A percentile compares a stretch with the other conserved stretches of the same genome.
Evolutionary conservation across 2,113 vertebrate genomes (phyloP).

Genomic region (Neodon shergylaensis): DNA sequence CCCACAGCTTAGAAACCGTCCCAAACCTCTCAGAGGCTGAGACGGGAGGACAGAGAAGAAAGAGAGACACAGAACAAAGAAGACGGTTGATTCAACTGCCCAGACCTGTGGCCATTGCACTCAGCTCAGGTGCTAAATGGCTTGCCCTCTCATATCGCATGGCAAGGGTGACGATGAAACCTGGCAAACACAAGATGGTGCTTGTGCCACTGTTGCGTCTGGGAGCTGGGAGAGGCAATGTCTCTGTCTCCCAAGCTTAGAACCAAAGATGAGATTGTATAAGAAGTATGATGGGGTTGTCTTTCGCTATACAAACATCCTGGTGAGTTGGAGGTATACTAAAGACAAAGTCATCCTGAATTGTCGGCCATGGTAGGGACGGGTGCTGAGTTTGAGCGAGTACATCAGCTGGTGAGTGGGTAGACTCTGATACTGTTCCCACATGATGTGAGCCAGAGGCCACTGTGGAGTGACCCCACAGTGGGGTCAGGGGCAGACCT

Average conservation of each 20-base stretch:
- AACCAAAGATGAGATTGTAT: background rate
- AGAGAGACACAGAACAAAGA: background rate
- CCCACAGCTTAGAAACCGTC: slow-evolving; percentile 8
- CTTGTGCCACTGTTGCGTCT: background rate
- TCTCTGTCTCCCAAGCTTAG: background rate
- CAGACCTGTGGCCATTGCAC: background rate
- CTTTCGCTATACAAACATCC: background rate
- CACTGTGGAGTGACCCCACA: background rate
- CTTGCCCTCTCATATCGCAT: background rate
- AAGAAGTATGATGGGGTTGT: too few relatives aligned
- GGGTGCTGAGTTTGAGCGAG: background rate
- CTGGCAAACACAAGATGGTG: background rate
- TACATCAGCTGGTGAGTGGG: background rate
- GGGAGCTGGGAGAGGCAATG: background rate
- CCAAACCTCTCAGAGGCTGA: slow-evolving; percentile 5
- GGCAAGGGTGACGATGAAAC: background rate
- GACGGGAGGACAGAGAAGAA: background rate
- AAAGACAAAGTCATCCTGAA: background rate
- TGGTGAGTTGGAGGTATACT: background rate
- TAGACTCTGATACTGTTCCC: background rate
- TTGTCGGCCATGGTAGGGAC: background rate
- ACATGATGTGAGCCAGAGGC: background rate
- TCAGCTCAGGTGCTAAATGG: slow-evolving; percentile 1
- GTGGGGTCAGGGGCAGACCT: background rate
- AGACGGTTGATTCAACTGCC: background rate